Base-by-base conservation (phyloP, 2,888 invertebrate genomes). In the Operophtera brumata region DNA sequence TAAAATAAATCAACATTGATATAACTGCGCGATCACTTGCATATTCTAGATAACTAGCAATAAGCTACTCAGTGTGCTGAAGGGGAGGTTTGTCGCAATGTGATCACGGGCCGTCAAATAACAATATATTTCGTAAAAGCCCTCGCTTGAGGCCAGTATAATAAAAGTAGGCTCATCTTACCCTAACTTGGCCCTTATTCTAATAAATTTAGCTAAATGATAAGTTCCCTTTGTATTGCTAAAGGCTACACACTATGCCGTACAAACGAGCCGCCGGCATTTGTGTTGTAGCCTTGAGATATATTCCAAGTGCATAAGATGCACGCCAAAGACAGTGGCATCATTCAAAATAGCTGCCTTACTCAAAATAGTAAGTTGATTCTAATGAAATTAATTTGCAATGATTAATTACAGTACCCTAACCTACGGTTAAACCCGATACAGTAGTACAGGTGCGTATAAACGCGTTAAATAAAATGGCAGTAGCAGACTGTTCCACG, bases 151-250 rank as follows among this genome's bases (percentile, higher is more conserved):
- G 69, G 68, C 72, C 66, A 68, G 70, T 70, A 69, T 54, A 60
- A 61, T 61, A 72, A 72, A 67, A 64, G 74, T 77, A 79, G 78
- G 80, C 77, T 69, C 71, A 71, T 67, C 80, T 78, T 76, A 80
- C 62, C 64, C 80, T 81, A 79, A 74, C 64, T 66, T 73, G 71
- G 73, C 78, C 61, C 78, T 75, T 72, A 73, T 59, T 52, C 81
- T 84, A 82, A 78, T 85, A 84, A 78, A 86, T 82, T 84, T 54
- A 82, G 84, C 86, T 85, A 86, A 50, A 56, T 51, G 50, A 66
- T 52, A 62, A 2, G 57, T 66, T 61, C 57, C 36, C 56, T 59
- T 66, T 49, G 44, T 56, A 44, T 43, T 10, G n/a, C 44, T 47
- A 43, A 47, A 35, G 20, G 8, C 10, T 44, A 9, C 41, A 41